These are phyloP conservation scores for Antennarius maculatus DNA, from an alignment of 2,797 vertebrate genomes.

Conservation along the genomic window DNA sequence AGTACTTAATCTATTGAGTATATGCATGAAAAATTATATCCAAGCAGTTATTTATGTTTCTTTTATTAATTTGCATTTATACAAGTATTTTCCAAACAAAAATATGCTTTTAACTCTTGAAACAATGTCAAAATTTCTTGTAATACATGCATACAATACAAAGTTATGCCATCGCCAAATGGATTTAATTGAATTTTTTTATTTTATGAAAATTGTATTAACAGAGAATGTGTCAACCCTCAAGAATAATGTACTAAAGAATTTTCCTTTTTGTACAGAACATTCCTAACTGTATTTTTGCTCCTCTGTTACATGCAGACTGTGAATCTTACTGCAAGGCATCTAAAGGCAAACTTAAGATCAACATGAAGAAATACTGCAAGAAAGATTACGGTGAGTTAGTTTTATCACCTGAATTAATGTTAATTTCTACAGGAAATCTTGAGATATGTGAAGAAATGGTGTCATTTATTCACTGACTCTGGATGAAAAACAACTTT, in stretches of 20 bases:
- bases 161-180: not conserved
- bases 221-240: too few relatives aligned
- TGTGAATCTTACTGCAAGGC: slow-evolving; percentile 98
- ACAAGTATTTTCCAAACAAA: not conserved
- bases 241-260: too few relatives aligned
- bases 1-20: not conserved
- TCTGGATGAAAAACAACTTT: slow-evolving; percentile 4
- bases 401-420: slow-evolving; percentile 3
- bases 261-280: too few relatives aligned
- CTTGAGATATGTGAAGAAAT: slow-evolving; percentile 9
- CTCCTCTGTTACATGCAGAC: slow-evolving; percentile 63
- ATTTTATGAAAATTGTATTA: too few relatives aligned
- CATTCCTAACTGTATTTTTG: slow-evolving; percentile 9
- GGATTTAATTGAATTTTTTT: too few relatives aligned
- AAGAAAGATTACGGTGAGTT: slow-evolving; percentile 98
- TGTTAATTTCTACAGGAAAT: slow-evolving; percentile 11
- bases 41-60: too few relatives aligned
- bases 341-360: slow-evolving; percentile 98
- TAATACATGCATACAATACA: too few relatives aligned
- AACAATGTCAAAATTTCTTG: too few relatives aligned
- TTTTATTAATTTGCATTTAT: not conserved
- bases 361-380: slow-evolving; percentile 99
- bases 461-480: not conserved
- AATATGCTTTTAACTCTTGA: not conserved
- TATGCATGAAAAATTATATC: too few relatives aligned